Conservation (phyloP, 2,113 vertebrate genomes). For the Holacanthus passer region DNA sequence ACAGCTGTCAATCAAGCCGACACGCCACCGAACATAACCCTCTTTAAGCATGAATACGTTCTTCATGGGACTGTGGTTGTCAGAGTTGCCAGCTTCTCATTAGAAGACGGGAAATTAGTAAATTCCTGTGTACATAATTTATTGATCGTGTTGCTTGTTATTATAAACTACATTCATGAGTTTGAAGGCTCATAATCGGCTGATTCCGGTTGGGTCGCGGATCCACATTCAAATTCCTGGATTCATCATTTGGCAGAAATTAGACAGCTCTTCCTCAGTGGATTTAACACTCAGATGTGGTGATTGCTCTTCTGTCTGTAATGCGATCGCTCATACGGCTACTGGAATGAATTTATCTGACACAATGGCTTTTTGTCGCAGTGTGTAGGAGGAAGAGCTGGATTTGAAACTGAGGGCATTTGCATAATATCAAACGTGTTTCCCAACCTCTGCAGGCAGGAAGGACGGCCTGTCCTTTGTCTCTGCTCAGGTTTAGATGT, state of each 20-base stretch:
- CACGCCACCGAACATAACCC: not conserved
- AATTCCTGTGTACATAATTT: not conserved
- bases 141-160: not conserved
- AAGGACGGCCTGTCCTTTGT: not conserved
- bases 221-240: too few species aligned
- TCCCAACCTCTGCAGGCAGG: not conserved
- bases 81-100: not conserved
- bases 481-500: not conserved
- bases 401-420: not conserved
- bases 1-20: conserved; percentile 25
- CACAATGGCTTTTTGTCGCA: conserved; percentile 12
- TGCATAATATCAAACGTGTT: conserved; percentile 10
- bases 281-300: not conserved
- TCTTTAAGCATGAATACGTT: not conserved
- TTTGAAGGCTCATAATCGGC: not conserved
- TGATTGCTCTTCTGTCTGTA: not conserved
- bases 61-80: not conserved
- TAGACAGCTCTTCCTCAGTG: not conserved
- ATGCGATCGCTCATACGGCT: not conserved
- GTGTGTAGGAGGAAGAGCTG: not conserved
- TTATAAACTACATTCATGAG: not conserved
- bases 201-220: too few species aligned
- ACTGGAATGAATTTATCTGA: conserved; percentile 12
- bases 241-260: too few species aligned
- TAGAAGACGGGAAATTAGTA: not conserved